Conservation (phyloP, 2,797 vertebrate genomes). For the Sebastes vulpes region DNA sequence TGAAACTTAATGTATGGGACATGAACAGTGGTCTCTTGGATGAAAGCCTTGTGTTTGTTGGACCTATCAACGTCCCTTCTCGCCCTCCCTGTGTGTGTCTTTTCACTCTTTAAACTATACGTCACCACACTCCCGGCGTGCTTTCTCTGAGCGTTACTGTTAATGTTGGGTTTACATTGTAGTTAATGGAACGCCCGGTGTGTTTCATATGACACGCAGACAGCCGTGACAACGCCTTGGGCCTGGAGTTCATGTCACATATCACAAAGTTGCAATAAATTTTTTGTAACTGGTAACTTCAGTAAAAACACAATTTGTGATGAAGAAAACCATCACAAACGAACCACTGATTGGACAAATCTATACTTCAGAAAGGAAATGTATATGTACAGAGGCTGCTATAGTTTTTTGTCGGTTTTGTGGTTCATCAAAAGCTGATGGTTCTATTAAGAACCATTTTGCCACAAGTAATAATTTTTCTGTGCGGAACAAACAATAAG, state of each 20-base stretch:
- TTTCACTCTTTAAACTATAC: no score
- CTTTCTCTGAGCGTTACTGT: no score
- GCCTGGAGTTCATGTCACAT: background rate
- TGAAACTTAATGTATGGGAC: no score
- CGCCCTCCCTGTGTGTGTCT: no score
- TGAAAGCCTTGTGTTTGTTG: no score
- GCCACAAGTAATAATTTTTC: background rate
- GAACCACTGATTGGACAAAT: background rate
- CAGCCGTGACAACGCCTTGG: no score
- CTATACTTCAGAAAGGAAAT: background rate
- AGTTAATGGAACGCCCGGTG: no score
- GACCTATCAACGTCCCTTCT: no score
- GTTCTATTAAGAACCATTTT: background rate
- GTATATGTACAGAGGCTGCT: background rate
- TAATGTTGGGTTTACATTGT: no score
- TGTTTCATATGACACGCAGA: no score
- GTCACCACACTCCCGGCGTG: rapidly evolving
- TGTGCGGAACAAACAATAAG: background rate
- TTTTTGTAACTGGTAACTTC: background rate
- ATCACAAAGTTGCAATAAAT: background rate
- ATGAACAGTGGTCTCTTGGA: no score
- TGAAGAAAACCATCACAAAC: background rate
- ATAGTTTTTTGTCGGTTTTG: background rate
- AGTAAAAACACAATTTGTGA: background rate
- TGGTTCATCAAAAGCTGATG: background rate